phyloP scores from a whole-genome alignment of 1,140 invertebrate genomes.

The Triops cancriformis region DNA sequence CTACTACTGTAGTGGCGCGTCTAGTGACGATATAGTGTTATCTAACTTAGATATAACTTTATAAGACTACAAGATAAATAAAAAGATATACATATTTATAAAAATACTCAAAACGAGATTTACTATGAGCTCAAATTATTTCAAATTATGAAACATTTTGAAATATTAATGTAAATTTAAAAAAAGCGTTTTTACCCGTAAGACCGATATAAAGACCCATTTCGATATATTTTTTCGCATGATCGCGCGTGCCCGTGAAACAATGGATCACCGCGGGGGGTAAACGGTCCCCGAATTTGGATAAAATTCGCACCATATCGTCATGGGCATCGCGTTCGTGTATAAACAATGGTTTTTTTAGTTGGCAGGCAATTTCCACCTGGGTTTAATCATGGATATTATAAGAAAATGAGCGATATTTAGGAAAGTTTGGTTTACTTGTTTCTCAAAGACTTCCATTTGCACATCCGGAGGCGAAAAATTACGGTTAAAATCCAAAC shows the following conservation, averaged over 20 bases:
- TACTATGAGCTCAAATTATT: no score
- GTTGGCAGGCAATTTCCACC: constrained; percentile 72
- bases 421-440: constrained; percentile 56
- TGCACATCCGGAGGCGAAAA: constrained; percentile 83
- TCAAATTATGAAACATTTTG: no score
- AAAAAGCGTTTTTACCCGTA: constrained; percentile 53
- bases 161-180: no score
- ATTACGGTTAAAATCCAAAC: constrained; percentile 87
- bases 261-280: constrained; percentile 83
- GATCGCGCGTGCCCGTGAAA: constrained; percentile 78
- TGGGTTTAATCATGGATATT: no score
- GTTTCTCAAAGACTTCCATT: constrained; percentile 76
- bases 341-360: constrained; percentile 81
- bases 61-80: no score
- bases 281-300: constrained; percentile 49
- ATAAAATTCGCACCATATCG: constrained; percentile 56
- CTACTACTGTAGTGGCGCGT: no score
- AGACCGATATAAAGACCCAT: constrained; percentile 79
- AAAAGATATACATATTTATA: no score
- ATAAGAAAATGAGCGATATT: no score
- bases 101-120: no score
- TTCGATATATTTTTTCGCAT: constrained; percentile 76
- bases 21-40: no score
- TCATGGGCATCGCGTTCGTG: constrained; percentile 84
- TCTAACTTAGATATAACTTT: no score